A percentile compares a stretch with the other conserved stretches of the same genome.
Conservation (phyloP, 2,113 vertebrate genomes). For the zebrafish (Danio rerio) region GRCz12tu NC_133188.1:34374001-34374500, state of each 20-base stretch:
- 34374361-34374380: constrained; percentile 14
- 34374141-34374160: constrained; percentile 8
- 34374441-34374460: neutral
- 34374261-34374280: constrained; percentile 5
- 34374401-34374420: neutral
- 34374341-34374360: neutral
- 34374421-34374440: neutral
- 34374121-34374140: constrained; percentile 37
- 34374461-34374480: neutral
- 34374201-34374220: neutral
- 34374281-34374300: neutral
- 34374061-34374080: neutral
- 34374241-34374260: constrained; percentile 30
- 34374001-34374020: constrained; percentile 23
- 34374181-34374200: constrained; percentile 23
- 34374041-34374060: neutral
- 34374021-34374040: neutral
- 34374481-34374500: neutral
- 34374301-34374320: neutral
- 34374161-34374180: constrained; percentile 26
- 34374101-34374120: constrained; percentile 15
- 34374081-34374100: constrained; percentile 20
- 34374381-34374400: neutral
- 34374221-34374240: constrained; percentile 28
- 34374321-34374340: constrained; percentile 17